Base-by-base conservation (phyloP, 2,797 vertebrate genomes). In the Leucoraja ocellata region DNA sequence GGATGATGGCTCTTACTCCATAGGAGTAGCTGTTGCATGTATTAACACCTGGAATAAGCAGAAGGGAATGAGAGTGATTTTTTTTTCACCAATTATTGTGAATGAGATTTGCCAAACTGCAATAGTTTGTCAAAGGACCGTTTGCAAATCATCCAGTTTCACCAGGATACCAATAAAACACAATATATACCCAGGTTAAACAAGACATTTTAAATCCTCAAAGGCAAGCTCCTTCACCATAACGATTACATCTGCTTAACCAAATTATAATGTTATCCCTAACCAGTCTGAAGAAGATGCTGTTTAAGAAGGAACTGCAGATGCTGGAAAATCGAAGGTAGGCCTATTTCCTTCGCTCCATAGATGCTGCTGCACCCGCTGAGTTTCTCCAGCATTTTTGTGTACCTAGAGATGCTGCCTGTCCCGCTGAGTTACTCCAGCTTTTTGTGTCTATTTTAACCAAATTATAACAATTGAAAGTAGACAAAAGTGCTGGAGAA, bases 1-100 rank as follows among this genome's bases (percentile, higher is more conserved):
- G 98, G 96, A 99, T 98, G 94, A 99, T 96, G 0, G 99, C 98
- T 74, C 98, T 97, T 74, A 99, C 97, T n/a, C 98, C 99, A 1
- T 99, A 99, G 18, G 97, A 97, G 94, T 99, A 99, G 32, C 96
- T 97, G 94, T 98, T 96, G 95, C 99, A 99, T 94, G 97, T 96
- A 63, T 95, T 95, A 94, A 94, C 94, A 94, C 94, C 97, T 97
- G 95, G 83, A 79, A 93, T 93, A 94, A 94, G 86, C 91, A 68
- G 93, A 94, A 74, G 93, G 39, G 79, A 78, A 65, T 32, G 1
- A 68, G 28, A 58, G 63, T 88, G 39, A 46, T 32, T 32, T 32
- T 46, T n/a, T 46, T 46, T 46, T 46, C 39, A 46, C 39, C 39
- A 46, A 46, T 46, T 46, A 46, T 46, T 46, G 39, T 46, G 39